Evolutionary conservation across 2,888 invertebrate species (phyloP), one percentile per base, ranked within the genome.

Genomic region (Meiosimyza platycephala): DNA sequence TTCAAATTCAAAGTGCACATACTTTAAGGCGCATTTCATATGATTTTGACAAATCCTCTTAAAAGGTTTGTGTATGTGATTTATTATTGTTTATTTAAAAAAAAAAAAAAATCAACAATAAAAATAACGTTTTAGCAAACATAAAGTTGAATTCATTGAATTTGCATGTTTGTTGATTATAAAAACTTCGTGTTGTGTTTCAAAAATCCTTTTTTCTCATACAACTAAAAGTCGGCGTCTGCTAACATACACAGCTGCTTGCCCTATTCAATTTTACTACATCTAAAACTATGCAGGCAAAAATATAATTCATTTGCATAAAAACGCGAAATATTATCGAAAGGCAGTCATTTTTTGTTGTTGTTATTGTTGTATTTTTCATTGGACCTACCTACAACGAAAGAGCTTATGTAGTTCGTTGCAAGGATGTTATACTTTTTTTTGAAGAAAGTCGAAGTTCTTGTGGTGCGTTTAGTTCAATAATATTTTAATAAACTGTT

Each of bases 1-100:
- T 70, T 70, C 54, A 47, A 52, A 70, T 70, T 63, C n/a, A n/a
- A 63, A 63, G 70, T 54, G 40, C 48, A 63, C 62, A 54, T 63
- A 70, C 54, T 70, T 70, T 40, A 47, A 63, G 62, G 70, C 70
- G 54, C 54, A 63, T 28, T 70, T 62, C 70, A 51, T 51, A 60
- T 13, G 40, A 54, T 54, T 68, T 15, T 64, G 70, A 70, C 70
- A 70, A 70, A 70, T 70, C 70, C 62, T 28, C 70, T 69, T 62
- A 63, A n/a, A 47, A 18, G 54, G 40, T 18, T 52, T 62, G 68
- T 47, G 40, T 16, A 47, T 48, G 54, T 63, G 70, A 70, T 70
- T 70, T 70, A 70, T 70, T 64, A 16, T 48, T 6, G 40, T 40
- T 40, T 40, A 40, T 40, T 40, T 28, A 4, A 28, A 28, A 28